phyloP scores from a whole-genome alignment of 2,888 invertebrate species.

The Mythimna pallens region DNA sequence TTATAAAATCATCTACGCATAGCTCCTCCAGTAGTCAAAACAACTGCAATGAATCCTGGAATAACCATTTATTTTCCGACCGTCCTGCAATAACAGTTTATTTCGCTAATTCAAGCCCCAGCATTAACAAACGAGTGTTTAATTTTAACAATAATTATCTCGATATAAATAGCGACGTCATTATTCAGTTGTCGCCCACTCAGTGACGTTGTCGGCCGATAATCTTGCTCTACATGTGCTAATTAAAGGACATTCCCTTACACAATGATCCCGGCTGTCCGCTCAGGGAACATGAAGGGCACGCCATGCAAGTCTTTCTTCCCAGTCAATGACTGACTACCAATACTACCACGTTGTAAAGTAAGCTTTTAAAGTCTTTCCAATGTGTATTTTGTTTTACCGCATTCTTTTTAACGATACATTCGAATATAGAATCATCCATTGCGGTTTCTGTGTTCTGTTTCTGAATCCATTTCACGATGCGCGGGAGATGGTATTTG shows the following conservation, averaged over 20 bases:
- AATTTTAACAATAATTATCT: slow-evolving; percentile 71
- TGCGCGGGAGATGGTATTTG: slow-evolving; percentile 62
- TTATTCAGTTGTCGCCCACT: slow-evolving; percentile 84
- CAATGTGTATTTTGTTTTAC: slow-evolving; percentile 82
- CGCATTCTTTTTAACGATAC: slow-evolving; percentile 63
- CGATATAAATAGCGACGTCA: slow-evolving; percentile 76
- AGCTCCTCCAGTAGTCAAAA: background rate
- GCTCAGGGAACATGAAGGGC: slow-evolving; percentile 75
- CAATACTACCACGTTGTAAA: slow-evolving; percentile 80
- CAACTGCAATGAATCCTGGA: slow-evolving; percentile 10
- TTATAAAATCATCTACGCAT: background rate
- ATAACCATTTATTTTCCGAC: slow-evolving; percentile 24
- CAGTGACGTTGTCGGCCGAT: slow-evolving; percentile 81
- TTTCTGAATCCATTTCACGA: background rate
- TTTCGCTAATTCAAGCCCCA: slow-evolving; percentile 24
- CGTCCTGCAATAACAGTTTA: slow-evolving; percentile 31
- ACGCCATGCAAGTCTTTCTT: slow-evolving; percentile 80
- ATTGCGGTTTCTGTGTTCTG: slow-evolving; percentile 63
- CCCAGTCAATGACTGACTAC: slow-evolving; percentile 84
- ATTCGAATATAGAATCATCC: slow-evolving; percentile 43
- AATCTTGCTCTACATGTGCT: slow-evolving; percentile 88
- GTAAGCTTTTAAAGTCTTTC: slow-evolving; percentile 80
- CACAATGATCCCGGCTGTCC: slow-evolving; percentile 88
- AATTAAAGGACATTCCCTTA: slow-evolving; percentile 85
- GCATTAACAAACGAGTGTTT: slow-evolving; percentile 55